Evolutionary conservation across 2,888 invertebrate genomes (phyloP).

Genomic region (Lagria hirta): DNA sequence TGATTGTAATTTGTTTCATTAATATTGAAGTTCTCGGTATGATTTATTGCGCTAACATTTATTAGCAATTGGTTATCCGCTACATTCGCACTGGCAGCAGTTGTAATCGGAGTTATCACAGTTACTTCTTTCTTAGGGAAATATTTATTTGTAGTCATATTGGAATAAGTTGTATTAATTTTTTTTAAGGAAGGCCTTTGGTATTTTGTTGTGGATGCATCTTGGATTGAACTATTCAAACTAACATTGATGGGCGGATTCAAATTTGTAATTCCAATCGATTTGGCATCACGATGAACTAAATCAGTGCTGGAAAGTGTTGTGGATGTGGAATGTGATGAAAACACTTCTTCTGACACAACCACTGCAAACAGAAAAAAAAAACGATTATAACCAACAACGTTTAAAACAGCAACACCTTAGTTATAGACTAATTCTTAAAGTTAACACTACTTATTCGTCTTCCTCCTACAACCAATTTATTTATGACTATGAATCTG

Average conservation of each 20-base stretch:
- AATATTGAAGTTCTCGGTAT: slow-evolving; percentile 42
- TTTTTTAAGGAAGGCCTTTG: slow-evolving; percentile 35
- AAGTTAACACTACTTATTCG: too few species aligned
- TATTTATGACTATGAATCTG: too few species aligned
- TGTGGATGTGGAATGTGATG: slow-evolving; percentile 37
- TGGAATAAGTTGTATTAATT: slow-evolving; percentile 29
- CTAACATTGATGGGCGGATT: slow-evolving; percentile 39
- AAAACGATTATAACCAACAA: background rate
- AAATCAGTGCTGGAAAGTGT: slow-evolving; percentile 24
- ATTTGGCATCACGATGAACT: slow-evolving; percentile 29
- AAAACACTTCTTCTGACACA: slow-evolving; percentile 24
- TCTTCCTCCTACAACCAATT: too few species aligned
- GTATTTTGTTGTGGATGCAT: slow-evolving; percentile 26
- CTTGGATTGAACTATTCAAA: slow-evolving; percentile 28
- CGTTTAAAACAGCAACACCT: background rate
- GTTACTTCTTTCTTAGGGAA: slow-evolving; percentile 40
- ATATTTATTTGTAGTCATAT: slow-evolving; percentile 20
- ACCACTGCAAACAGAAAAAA: slow-evolving; percentile 24
- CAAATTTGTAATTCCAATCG: slow-evolving; percentile 27
- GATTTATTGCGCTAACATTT: slow-evolving; percentile 39
- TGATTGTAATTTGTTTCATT: slow-evolving; percentile 40
- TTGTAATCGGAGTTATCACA: slow-evolving; percentile 49
- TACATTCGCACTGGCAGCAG: slow-evolving; percentile 33
- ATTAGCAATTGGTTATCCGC: slow-evolving; percentile 39
- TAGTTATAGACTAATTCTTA: too few species aligned